A percentile compares a stretch with the other conserved stretches of the same genome.
These are phyloP conservation scores for Empis livida DNA, from an alignment of 2,888 invertebrate genomes.

Conservation along the genomic window DNA sequence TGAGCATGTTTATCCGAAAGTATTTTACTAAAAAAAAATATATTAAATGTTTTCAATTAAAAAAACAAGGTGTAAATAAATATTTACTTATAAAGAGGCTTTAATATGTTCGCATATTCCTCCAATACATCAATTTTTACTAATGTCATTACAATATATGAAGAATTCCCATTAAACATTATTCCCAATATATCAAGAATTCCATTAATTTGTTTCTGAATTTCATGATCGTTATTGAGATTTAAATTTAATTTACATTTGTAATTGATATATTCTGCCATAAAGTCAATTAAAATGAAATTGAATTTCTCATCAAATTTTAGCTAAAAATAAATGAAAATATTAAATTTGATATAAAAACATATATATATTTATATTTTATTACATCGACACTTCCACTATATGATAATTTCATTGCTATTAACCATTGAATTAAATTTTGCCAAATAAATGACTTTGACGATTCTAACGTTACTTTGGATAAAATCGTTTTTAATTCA, in stretches of 20 bases:
- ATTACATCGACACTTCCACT: slow-evolving; percentile 10
- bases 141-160: slow-evolving; percentile 12
- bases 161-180: slow-evolving; percentile 10
- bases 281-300: slow-evolving; percentile 12
- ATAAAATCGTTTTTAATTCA: slow-evolving; percentile 7
- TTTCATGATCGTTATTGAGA: slow-evolving; percentile 6
- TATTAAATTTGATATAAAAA: not conserved
- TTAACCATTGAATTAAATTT: slow-evolving; percentile 12
- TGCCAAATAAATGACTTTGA: slow-evolving; percentile 12
- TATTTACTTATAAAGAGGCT: slow-evolving; percentile 14
- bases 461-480: slow-evolving; percentile 2
- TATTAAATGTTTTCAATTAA: not conserved
- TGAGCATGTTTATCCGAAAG: slow-evolving; percentile 7
- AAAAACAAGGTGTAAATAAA: not conserved
- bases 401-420: slow-evolving; percentile 11
- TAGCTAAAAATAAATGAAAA: slow-evolving; percentile 8
- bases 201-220: slow-evolving; percentile 6
- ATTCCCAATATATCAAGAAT: slow-evolving; percentile 9
- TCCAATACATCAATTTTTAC: slow-evolving; percentile 10
- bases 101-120: slow-evolving; percentile 9
- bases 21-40: slow-evolving; percentile 10
- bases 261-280: slow-evolving; percentile 14
- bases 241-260: slow-evolving; percentile 10
- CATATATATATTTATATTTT: not conserved
- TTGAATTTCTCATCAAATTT: slow-evolving; percentile 12